Evolutionary conservation across 2,797 vertebrate species (phyloP), one percentile per base, ranked within the genome.

Genomic region (Halcyon smyrnensis): DNA sequence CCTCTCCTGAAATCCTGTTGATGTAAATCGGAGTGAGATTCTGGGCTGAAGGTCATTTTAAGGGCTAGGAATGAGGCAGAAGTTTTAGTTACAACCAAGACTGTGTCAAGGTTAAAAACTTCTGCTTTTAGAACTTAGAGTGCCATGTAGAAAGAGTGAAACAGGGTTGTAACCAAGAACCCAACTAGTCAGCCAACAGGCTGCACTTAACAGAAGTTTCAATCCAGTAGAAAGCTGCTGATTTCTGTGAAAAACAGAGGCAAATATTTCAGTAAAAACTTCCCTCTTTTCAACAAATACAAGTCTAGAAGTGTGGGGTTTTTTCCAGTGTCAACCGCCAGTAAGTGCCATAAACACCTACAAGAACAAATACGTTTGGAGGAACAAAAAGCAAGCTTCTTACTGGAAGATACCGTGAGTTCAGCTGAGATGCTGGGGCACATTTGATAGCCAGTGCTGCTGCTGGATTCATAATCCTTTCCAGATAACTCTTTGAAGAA

Each of bases 391-490:
- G 0, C 23, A 79, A 21, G 57, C 15, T 76, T 86, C 93, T 83
- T 90, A 60, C 56, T 87, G 45, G 41, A 89, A 83, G 77, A 71
- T 78, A 78, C 30, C 30, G 3, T 48, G 54, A 67, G 34, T 91
- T 82, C 63, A 75, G 41, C 84, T 87, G 53, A 83, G 59, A 87
- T 11, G 0, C 70, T 68, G 68, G 75, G 92, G 57, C 39, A 48
- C 50, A 65, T 92, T 75, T 57, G 57, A 67, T 93, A 64, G 57
- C 62, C 65, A 37, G 60, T 54, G 62, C 78, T 95, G 79, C 84
- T 93, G 87, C 81, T 94, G 51, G 64, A 75, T 77, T 92, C 75
- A 56, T 94, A 97, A 94, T 95, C 91, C 87, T 90, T 92, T 89
- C 81, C 86, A 90, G 90, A 92, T 90, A 95, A 90, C 62, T 75